Percentiles rank a stretch among this genome's conserved stretches.
Evolutionary conservation across 2,113 vertebrate genomes (phyloP).

Genomic region (Cololabis saira): DNA sequence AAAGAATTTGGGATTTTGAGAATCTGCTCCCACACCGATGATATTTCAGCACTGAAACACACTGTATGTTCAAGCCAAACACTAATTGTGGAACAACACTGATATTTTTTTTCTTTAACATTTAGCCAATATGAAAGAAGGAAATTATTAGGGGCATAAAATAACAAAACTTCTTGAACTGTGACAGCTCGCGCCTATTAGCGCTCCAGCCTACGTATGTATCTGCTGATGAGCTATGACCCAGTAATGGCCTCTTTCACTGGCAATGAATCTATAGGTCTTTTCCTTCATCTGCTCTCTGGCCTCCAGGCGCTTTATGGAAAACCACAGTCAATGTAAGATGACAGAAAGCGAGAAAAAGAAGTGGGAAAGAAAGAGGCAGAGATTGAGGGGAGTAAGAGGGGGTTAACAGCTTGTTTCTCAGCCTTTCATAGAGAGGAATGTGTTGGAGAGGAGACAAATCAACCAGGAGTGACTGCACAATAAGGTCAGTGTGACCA

Average conservation of each 20-base stretch:
- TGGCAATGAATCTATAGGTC: constrained; percentile 72
- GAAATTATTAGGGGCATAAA: constrained; percentile 61
- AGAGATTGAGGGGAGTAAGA: constrained; percentile 6
- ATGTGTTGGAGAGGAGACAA: constrained; percentile 74
- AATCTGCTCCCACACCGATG: background rate
- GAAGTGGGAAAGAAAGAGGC: constrained; percentile 2
- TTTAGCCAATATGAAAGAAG: constrained; percentile 42
- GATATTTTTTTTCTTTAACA: constrained; percentile 29
- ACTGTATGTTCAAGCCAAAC: background rate
- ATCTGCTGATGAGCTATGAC: constrained; percentile 72
- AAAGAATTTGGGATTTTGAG: background rate
- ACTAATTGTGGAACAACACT: constrained; percentile 5
- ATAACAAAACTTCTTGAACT: constrained; percentile 61
- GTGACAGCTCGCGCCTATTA: constrained; percentile 68
- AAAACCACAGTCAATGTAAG: constrained; percentile 71
- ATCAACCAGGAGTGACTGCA: constrained; percentile 74
- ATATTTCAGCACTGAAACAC: background rate
- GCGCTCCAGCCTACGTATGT: constrained; percentile 60
- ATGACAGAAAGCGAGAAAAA: constrained; percentile 32
- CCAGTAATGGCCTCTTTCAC: constrained; percentile 71
- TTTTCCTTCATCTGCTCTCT: constrained; percentile 58
- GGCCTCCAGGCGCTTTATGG: constrained; percentile 63
- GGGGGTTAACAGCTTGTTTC: constrained; percentile 50
- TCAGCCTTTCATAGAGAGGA: constrained; percentile 61
- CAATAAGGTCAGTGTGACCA: constrained; percentile 78